Conservation (phyloP, 2,888 invertebrate genomes). For the Pandemis cinnamomeana region DNA sequence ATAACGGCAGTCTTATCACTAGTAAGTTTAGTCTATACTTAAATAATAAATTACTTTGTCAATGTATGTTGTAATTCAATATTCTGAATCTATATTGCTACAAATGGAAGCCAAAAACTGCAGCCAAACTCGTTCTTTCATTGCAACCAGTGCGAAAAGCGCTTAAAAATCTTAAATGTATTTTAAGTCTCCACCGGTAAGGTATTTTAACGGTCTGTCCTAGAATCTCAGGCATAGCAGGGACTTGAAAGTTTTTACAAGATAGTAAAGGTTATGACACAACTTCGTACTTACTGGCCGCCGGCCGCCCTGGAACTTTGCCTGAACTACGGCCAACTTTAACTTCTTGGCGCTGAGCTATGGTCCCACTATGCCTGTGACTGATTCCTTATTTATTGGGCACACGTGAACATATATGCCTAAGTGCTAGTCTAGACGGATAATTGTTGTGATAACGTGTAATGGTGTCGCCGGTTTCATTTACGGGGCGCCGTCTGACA, state of each 20-base stretch:
- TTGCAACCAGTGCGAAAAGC: background rate
- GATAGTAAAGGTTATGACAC: slow-evolving; percentile 43
- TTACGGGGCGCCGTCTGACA: background rate
- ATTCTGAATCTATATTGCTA: too few species aligned
- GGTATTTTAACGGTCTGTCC: slow-evolving; percentile 35
- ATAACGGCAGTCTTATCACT: too few species aligned
- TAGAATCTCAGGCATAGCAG: slow-evolving; percentile 28
- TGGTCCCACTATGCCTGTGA: slow-evolving; percentile 75
- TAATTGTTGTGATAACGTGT: slow-evolving; percentile 33
- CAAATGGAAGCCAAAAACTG: background rate
- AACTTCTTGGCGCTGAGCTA: slow-evolving; percentile 73
- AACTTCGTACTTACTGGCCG: slow-evolving; percentile 50
- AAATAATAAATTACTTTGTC: too few species aligned
- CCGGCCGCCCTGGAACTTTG: slow-evolving; percentile 59
- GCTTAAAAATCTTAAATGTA: background rate
- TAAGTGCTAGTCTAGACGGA: slow-evolving; percentile 50
- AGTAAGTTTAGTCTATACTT: too few species aligned
- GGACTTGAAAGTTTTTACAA: slow-evolving; percentile 36
- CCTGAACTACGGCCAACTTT: slow-evolving; percentile 74
- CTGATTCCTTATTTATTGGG: slow-evolving; percentile 79
- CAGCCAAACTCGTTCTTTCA: background rate
- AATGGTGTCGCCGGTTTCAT: background rate
- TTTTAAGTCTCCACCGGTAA: slow-evolving; percentile 5
- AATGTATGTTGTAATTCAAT: too few species aligned
- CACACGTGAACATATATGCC: slow-evolving; percentile 64